Conservation (phyloP, 1,140 invertebrate species). For the Steinernema feltiae region DNA sequence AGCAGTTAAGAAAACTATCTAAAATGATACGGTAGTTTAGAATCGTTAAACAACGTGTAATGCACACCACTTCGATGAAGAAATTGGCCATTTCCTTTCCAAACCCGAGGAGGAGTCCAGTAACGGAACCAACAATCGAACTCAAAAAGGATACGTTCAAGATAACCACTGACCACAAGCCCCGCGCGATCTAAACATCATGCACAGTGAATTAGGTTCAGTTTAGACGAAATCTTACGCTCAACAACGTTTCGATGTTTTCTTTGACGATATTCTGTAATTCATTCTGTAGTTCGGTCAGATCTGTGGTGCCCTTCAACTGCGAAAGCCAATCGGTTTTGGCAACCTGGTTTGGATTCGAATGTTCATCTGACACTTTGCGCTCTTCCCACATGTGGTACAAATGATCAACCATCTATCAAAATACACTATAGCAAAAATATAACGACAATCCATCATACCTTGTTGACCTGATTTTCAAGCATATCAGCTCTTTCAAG, state of each 20-base stretch:
- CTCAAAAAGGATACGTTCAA: constrained; percentile 86
- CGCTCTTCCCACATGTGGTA: constrained; percentile 81
- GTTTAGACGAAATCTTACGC: constrained; percentile 63
- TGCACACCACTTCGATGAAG: constrained; percentile 74
- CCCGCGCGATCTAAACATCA: constrained; percentile 68
- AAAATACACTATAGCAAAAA: too few species aligned
- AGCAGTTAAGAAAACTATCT: constrained; percentile 91
- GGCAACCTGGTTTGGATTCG: constrained; percentile 68
- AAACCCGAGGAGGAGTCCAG: constrained; percentile 81
- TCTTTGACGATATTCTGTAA: constrained; percentile 71
- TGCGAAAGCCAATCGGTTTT: constrained; percentile 70
- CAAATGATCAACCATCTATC: constrained; percentile 74
- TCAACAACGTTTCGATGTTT: constrained; percentile 81
- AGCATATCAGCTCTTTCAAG: constrained; percentile 73
- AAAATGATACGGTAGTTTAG: constrained; percentile 48
- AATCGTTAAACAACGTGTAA: neutral
- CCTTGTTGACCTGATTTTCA: constrained; percentile 81
- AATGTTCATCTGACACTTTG: constrained; percentile 63
- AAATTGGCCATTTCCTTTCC: constrained; percentile 88
- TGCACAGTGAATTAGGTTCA: neutral
- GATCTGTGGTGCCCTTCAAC: constrained; percentile 65
- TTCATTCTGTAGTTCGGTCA: constrained; percentile 67
- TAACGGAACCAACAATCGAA: constrained; percentile 73
- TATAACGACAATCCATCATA: constrained; percentile 24
- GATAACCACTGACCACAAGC: constrained; percentile 82